Evolutionary conservation across 2,113 vertebrate species (phyloP).

Genomic region (Dolichotis patagonum): DNA sequence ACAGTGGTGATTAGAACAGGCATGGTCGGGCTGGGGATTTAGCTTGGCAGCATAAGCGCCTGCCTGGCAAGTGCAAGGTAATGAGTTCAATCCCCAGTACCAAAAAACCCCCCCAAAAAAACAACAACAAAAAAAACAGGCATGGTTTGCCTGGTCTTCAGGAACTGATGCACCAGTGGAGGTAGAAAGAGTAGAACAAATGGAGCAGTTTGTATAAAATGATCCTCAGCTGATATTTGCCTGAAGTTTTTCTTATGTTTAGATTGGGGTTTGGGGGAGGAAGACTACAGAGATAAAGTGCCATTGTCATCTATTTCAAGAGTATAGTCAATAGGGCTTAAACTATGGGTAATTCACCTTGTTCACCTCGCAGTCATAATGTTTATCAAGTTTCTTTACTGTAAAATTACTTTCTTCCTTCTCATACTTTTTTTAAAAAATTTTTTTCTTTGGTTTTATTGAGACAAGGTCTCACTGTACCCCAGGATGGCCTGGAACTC

Average conservation of each 20-base stretch:
- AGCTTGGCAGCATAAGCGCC: too few species aligned
- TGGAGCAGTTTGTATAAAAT: neutral
- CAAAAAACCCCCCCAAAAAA: too few species aligned
- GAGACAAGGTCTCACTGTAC: neutral
- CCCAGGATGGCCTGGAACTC: neutral
- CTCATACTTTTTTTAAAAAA: neutral
- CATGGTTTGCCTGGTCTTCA: neutral
- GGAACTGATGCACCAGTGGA: neutral
- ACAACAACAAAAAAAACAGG: too few species aligned
- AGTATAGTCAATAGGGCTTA: neutral
- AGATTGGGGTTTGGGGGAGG: neutral
- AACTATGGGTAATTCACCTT: neutral
- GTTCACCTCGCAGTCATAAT: neutral
- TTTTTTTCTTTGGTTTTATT: neutral
- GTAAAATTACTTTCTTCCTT: neutral
- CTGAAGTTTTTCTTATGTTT: neutral
- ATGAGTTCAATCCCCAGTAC: too few species aligned
- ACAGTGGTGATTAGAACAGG: neutral
- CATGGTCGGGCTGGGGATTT: too few species aligned
- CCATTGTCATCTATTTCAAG: neutral
- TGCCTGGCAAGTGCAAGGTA: too few species aligned
- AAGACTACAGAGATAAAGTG: neutral
- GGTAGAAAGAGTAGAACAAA: neutral
- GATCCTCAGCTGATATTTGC: neutral
- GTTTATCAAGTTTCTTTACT: neutral